Evolutionary conservation across 2,888 invertebrate genomes (phyloP).

Genomic region (Callyntrura sp.): DNA sequence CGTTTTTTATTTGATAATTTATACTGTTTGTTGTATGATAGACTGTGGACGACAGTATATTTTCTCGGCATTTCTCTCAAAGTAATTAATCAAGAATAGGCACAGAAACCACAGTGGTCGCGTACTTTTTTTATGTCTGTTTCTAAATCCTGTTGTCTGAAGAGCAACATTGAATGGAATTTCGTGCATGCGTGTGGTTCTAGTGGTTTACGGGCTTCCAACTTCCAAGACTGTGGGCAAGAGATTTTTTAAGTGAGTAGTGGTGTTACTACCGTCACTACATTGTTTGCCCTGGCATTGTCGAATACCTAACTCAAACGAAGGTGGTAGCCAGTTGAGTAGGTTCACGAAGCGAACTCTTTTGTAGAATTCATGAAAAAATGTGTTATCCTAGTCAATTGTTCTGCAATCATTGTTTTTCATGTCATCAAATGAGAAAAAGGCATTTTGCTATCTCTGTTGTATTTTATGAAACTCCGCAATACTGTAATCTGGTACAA

Average conservation of each 20-base stretch:
- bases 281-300: no score
- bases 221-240: slow-evolving; percentile 11
- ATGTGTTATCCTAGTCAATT: no score
- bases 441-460: no score
- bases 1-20: not conserved
- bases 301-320: not conserved
- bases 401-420: no score
- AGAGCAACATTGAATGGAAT: not conserved
- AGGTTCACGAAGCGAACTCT: no score
- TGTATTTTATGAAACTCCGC: no score
- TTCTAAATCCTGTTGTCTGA: not conserved
- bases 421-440: no score
- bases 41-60: no score
- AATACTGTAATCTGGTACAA: not conserved
- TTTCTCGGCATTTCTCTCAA: not conserved
- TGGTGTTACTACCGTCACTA: no score
- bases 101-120: not conserved
- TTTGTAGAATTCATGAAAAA: no score
- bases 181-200: slow-evolving; percentile 42
- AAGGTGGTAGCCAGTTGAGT: not conserved
- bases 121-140: not conserved
- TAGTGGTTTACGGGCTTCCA: slow-evolving; percentile 13
- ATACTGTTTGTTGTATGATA: not conserved
- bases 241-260: not conserved
- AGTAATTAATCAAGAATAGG: slow-evolving; percentile 1